These are phyloP conservation scores for Argyrosomus japonicus DNA, from an alignment of 2,113 vertebrate species.

Conservation along the genomic window DNA sequence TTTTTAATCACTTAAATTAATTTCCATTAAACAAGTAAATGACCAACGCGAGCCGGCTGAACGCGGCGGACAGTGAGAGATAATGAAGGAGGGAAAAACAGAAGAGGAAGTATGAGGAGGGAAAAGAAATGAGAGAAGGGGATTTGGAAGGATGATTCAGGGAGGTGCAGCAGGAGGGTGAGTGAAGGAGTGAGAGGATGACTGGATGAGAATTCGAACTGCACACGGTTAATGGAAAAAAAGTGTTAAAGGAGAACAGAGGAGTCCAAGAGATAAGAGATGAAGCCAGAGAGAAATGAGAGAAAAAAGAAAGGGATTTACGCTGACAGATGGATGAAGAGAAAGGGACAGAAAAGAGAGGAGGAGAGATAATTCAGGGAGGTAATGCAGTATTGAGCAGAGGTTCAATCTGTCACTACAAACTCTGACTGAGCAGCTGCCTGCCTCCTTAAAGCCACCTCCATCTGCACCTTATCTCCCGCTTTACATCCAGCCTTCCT, in stretches of 20 bases:
- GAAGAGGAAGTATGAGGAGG: not conserved
- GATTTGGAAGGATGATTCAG: slow-evolving; percentile 1
- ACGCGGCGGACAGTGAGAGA: slow-evolving; percentile 9
- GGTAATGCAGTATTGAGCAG: slow-evolving; percentile 48
- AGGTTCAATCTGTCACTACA: slow-evolving; percentile 34
- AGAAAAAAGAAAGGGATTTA: slow-evolving; percentile 22
- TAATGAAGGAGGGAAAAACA: slow-evolving; percentile 18
- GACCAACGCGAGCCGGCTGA: slow-evolving; percentile 1
- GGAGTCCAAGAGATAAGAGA: slow-evolving; percentile 21
- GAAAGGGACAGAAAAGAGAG: slow-evolving; percentile 13
- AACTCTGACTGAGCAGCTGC: slow-evolving; percentile 26
- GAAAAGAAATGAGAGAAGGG: slow-evolving; percentile 1
- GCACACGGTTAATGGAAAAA: slow-evolving; percentile 27
- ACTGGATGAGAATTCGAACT: slow-evolving; percentile 21
- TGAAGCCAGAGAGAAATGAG: slow-evolving; percentile 1
- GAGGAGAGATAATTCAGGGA: slow-evolving; percentile 34
- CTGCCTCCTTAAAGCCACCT: slow-evolving; percentile 32
- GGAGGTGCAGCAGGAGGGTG: slow-evolving; percentile 24
- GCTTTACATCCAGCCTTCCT: not conserved
- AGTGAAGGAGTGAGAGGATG: not conserved
- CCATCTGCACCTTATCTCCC: slow-evolving; percentile 40
- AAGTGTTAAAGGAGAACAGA: slow-evolving; percentile 13
- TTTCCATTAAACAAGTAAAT: slow-evolving; percentile 16
- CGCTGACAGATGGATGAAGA: slow-evolving; percentile 29
- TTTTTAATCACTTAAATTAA: slow-evolving; percentile 9